Evolutionary conservation across 2,797 vertebrate genomes (phyloP), one percentile per base, ranked within the genome.

Genomic region (Gymnoscopelus microlampas): DNA sequence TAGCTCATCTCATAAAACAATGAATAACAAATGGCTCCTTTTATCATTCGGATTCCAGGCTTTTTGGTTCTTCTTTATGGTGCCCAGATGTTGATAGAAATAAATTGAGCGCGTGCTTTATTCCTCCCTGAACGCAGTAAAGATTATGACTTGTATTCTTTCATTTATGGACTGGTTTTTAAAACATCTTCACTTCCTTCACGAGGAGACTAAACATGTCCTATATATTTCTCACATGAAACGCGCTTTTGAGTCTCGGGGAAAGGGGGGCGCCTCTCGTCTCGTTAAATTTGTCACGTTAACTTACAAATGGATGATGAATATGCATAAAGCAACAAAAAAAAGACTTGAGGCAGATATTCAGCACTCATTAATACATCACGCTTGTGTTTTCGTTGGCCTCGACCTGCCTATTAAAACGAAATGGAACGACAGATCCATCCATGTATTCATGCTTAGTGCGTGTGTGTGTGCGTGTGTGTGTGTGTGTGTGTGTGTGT

Each of bases 391-490:
- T 75, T 51, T 53, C 44, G 32, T 35, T 35, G 32, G 32, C 32
- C 32, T 26, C 71, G 51, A 76, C 77, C 73, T 67, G 53, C 69
- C 74, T 79, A 78, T 83, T 84, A 78, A 64, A 81, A 67, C 12
- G 60, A 87, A 79, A 74, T 74, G 80, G 62, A 73, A 63, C 71
- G n/a, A 50, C 44, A 14, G 51, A 82, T 47, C 57, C 86, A 78
- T 89, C 73, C 74, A 90, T 92, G 89, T 91, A 91, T 92, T 92
- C 86, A 90, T 88, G 79, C 80, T 69, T 29, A 59, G 39, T 44
- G 8, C 10, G 5, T 44, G 39, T 44, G 39, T 44, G 39, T 44
- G 35, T 39, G 35, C 7, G 35, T 39, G 35, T 39, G 35, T 39
- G 35, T 39, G 35, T 39, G 35, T 39, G 35, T 39, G 5, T 44